phyloP scores from a whole-genome alignment of 2,113 vertebrate genomes.

The Dicerorhinus sumatrensis region DNA sequence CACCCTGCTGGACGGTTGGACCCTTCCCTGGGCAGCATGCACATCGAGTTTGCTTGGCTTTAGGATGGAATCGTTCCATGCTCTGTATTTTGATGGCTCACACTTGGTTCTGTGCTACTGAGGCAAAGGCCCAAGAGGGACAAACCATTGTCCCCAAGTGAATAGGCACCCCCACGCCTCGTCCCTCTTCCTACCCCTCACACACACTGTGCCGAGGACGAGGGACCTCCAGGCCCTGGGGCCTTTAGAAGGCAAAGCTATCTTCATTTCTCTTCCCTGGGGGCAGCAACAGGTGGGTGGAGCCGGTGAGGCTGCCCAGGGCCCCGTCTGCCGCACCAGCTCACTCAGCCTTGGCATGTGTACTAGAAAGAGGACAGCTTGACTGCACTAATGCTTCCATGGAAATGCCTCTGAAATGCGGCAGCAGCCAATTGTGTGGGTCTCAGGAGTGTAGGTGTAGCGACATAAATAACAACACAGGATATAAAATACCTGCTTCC shows the following conservation, averaged over 20 bases:
- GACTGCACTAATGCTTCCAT: conserved; percentile 48
- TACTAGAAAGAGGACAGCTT: conserved; percentile 57
- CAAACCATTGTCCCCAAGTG: neutral
- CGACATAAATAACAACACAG: conserved; percentile 74
- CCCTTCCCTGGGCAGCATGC: neutral
- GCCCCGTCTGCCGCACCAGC: neutral
- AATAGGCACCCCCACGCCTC: neutral
- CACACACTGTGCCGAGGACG: neutral
- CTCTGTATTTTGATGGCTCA: neutral
- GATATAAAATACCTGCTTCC: conserved; percentile 69
- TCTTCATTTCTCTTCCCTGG: neutral
- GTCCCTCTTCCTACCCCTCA: neutral
- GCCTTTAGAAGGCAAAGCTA: neutral
- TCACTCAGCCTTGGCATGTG: neutral
- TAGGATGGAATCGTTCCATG: neutral
- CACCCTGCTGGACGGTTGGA: neutral
- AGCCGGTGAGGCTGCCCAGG: rapidly evolving
- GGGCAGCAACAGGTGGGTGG: neutral
- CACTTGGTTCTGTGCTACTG: neutral
- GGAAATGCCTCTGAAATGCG: conserved; percentile 68
- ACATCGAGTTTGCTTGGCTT: neutral
- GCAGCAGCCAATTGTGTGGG: conserved; percentile 53
- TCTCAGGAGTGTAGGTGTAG: conserved; percentile 53
- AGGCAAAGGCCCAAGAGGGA: neutral
- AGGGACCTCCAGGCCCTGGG: neutral